A percentile compares a stretch with the other conserved stretches of the same genome.
phyloP scores from a whole-genome alignment of 2,888 invertebrate genomes.

The Epistrophella euchroma region DNA sequence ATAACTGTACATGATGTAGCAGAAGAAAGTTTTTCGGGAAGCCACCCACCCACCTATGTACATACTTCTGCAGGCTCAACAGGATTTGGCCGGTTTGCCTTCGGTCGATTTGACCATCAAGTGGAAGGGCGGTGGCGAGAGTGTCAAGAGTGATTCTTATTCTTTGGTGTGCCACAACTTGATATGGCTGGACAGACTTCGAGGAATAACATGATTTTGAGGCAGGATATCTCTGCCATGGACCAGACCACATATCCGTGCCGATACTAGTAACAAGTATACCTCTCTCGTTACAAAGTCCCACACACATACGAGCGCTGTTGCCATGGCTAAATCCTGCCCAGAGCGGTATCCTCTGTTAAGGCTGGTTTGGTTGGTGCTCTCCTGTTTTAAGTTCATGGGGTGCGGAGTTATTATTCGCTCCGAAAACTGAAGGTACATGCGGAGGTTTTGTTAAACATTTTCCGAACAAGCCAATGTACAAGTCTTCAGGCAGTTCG shows the following conservation, averaged over 20 bases:
- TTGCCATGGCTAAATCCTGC: conserved; percentile 47
- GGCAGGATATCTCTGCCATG: conserved; percentile 47
- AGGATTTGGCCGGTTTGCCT: conserved; percentile 61
- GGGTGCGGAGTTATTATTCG: conserved; percentile 70
- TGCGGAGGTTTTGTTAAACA: conserved; percentile 78
- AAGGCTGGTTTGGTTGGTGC: conserved; percentile 7
- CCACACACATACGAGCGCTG: conserved; percentile 51
- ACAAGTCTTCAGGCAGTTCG: conserved; percentile 77
- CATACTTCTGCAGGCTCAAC: conserved; percentile 53
- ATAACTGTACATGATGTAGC: conserved; percentile 75
- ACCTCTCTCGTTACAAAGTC: conserved; percentile 66
- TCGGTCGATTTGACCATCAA: conserved; percentile 70
- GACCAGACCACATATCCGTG: conserved; percentile 56
- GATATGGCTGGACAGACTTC: conserved; percentile 58
- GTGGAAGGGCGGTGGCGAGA: conserved; percentile 43
- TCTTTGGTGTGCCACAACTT: conserved; percentile 70
- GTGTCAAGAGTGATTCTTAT: conserved; percentile 71
- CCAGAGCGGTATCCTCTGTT: conserved; percentile 59
- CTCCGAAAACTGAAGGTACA: conserved; percentile 74
- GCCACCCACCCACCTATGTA: background rate
- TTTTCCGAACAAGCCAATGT: conserved; percentile 77
- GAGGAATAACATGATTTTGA: conserved; percentile 63
- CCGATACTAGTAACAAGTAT: conserved; percentile 53
- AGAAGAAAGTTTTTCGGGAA: conserved; percentile 69
- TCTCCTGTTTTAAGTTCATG: conserved; percentile 46